These are phyloP conservation scores for Podarcis lilfordi DNA, from an alignment of 2,797 vertebrate species.

Conservation along the genomic window DNA sequence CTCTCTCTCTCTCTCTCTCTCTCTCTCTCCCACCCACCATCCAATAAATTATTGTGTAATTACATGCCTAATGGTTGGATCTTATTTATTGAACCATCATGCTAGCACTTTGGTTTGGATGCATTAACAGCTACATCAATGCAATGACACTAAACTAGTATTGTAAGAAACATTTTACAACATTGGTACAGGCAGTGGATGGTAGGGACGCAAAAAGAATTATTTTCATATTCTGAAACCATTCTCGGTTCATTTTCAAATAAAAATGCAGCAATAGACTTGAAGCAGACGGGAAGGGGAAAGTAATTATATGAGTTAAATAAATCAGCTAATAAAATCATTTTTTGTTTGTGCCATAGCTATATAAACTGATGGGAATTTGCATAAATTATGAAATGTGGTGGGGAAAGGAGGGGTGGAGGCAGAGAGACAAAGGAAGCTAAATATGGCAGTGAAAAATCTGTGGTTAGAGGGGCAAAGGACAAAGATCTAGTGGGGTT, in stretches of 20 bases:
- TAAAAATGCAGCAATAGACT: constrained; percentile 28
- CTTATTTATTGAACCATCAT: background rate
- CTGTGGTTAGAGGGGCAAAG: background rate
- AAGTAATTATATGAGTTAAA: constrained; percentile 7
- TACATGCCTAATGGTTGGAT: background rate
- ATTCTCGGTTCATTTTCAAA: constrained; percentile 18
- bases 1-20: too few species aligned
- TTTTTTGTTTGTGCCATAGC: background rate
- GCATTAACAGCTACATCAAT: background rate
- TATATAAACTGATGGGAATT: background rate
- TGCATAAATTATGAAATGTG: background rate
- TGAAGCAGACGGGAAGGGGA: background rate
- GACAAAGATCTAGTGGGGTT: background rate
- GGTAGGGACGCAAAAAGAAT: background rate
- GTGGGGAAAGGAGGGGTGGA: background rate
- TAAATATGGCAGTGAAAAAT: background rate
- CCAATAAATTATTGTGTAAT: background rate
- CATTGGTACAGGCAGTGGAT: background rate
- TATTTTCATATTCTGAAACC: constrained; percentile 15
- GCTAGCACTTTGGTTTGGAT: background rate
- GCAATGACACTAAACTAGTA: background rate
- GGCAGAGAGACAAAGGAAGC: background rate
- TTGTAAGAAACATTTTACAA: constrained; percentile 14
- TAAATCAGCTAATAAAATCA: background rate
- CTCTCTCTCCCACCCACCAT: too few species aligned